Evolutionary conservation across 2,888 invertebrate genomes (phyloP).

Genomic region (Drosophila merina): DNA sequence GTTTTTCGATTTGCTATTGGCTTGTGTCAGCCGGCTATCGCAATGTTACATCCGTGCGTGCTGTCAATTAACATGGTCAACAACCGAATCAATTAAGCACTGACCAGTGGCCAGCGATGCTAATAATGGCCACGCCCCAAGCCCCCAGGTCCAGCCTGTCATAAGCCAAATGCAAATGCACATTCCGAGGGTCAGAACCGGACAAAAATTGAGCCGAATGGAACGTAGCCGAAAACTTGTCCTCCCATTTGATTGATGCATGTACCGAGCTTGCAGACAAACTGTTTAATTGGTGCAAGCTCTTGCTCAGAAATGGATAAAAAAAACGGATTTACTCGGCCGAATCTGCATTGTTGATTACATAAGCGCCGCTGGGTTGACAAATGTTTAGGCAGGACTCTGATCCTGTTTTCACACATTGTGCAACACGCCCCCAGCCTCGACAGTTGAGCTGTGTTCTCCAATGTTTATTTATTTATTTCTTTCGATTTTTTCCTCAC

Average conservation of each 20-base stretch:
- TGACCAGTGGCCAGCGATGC: constrained; percentile 54
- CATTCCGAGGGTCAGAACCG: constrained; percentile 26
- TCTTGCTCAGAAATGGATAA: background rate
- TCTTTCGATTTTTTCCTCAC: constrained; percentile 1
- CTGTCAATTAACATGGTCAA: constrained; percentile 62
- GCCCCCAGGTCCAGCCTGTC: constrained; percentile 25
- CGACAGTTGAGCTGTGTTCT: constrained; percentile 26
- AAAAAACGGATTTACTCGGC: background rate
- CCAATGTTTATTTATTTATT: constrained; percentile 5
- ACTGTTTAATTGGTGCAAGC: constrained; percentile 74
- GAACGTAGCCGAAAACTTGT: constrained; percentile 40
- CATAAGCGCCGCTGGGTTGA: constrained; percentile 69
- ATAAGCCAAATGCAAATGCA: constrained; percentile 33
- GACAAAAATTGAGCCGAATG: constrained; percentile 3
- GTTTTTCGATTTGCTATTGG: constrained; percentile 16
- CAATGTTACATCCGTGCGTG: constrained; percentile 69
- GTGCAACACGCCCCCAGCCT: constrained; percentile 63
- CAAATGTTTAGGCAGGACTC: constrained; percentile 73
- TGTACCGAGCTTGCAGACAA: constrained; percentile 68
- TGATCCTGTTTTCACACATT: constrained; percentile 77
- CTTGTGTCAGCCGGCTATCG: constrained; percentile 59
- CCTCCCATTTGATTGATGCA: constrained; percentile 76
- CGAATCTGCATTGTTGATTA: constrained; percentile 61
- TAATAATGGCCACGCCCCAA: constrained; percentile 64
- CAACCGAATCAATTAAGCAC: constrained; percentile 71